Percentiles rank a stretch among this genome's conserved stretches.
Evolutionary conservation across 2,113 vertebrate species (phyloP).

Genomic region (Smithornis capensis): DNA sequence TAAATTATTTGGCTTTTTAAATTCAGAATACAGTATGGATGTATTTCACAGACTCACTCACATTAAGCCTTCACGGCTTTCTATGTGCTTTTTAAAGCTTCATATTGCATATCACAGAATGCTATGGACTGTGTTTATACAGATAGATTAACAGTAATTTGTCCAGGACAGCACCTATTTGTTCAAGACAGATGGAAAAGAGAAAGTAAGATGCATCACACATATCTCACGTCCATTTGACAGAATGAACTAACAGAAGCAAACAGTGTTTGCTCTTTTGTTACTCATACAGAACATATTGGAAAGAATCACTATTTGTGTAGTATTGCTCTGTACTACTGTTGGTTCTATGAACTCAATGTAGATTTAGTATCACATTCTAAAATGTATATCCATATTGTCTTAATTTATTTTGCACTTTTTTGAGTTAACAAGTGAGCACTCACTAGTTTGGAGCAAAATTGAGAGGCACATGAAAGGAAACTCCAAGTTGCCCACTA

Average conservation of each 20-base stretch:
- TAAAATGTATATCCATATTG: no score
- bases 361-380: neutral
- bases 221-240: neutral
- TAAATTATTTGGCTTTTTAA: neutral
- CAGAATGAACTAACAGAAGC: neutral
- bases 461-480: neutral
- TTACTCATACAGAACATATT: neutral
- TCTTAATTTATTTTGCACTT: neutral
- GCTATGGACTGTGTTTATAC: neutral
- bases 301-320: neutral
- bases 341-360: neutral
- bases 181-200: neutral
- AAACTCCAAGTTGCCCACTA: neutral
- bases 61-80: neutral
- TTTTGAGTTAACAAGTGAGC: neutral
- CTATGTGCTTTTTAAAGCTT: neutral
- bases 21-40: neutral
- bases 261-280: neutral
- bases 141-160: neutral
- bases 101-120: neutral
- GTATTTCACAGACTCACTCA: neutral
- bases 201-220: neutral
- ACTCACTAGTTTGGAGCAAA: neutral
- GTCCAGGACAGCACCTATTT: neutral
- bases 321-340: neutral